A percentile compares a stretch with the other conserved stretches of the same genome.
Evolutionary conservation across 2,113 vertebrate genomes (phyloP).

Genomic region (Salvelinus sp.): DNA sequence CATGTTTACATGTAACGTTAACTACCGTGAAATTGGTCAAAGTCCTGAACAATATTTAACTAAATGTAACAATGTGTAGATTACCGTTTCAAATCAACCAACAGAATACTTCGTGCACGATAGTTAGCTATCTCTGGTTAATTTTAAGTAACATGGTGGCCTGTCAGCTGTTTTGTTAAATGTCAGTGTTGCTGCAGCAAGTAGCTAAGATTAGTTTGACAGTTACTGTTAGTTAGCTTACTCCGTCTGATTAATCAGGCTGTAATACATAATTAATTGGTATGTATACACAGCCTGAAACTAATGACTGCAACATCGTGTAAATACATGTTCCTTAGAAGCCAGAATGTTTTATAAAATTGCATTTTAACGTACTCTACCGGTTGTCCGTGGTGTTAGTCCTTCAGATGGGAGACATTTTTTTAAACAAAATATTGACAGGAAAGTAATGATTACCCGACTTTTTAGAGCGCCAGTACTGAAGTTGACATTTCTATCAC

Average conservation of each 20-base stretch:
- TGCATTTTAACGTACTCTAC: no score
- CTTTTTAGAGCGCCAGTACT: no score
- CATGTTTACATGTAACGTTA: constrained; percentile 4
- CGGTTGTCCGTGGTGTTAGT: constrained; percentile 11
- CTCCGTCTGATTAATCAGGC: constrained; percentile 37
- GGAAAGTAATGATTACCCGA: no score
- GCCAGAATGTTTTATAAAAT: no score
- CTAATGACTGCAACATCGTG: not conserved
- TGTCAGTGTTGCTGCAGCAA: not conserved
- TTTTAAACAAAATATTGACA: no score
- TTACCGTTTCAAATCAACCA: no score
- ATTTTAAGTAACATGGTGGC: constrained; percentile 1
- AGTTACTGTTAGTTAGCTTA: not conserved
- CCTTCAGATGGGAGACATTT: no score
- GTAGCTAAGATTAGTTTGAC: not conserved
- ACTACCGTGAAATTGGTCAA: not conserved
- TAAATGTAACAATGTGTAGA: not conserved
- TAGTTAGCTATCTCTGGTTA: not conserved
- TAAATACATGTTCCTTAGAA: no score
- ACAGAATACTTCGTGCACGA: constrained; percentile 41
- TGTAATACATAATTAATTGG: no score
- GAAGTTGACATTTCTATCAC: no score
- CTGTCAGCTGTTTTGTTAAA: not conserved
- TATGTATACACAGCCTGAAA: not conserved
- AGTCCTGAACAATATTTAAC: not conserved